Percentiles rank a stretch among this genome's conserved stretches.
Conservation (phyloP, 2,888 invertebrate species). For the Ochropleura leucogaster region DNA sequence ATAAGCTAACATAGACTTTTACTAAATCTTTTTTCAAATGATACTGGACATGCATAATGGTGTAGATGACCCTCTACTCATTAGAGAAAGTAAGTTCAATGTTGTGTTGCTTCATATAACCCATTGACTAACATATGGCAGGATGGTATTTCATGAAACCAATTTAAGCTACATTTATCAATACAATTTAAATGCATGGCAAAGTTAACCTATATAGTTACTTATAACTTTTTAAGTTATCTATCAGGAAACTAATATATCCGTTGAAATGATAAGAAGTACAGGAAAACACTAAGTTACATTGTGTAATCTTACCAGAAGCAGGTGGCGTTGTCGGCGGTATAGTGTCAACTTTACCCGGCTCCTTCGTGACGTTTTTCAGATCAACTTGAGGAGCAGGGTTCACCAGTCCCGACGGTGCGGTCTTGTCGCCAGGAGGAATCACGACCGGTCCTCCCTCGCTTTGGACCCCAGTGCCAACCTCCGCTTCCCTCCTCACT, state of each 20-base stretch:
- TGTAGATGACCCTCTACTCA: not conserved
- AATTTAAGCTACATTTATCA: not conserved
- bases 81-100: conserved; percentile 14
- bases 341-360: not conserved
- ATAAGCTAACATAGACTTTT: not conserved
- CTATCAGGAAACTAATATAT: conserved; percentile 5
- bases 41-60: too few species aligned
- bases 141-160: not conserved
- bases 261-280: not conserved
- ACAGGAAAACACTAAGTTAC: conserved; percentile 29
- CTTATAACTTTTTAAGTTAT: not conserved
- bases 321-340: not conserved
- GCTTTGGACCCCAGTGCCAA: conserved; percentile 41
- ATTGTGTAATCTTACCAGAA: conserved; percentile 45
- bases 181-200: not conserved
- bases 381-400: not conserved
- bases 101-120: not conserved
- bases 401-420: conserved; percentile 4
- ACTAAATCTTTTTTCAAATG: not conserved
- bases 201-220: not conserved
- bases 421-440: conserved; percentile 13
- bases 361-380: conserved; percentile 22
- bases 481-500: conserved; percentile 67
- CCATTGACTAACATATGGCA: not conserved
- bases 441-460: conserved; percentile 66